phyloP scores from a whole-genome alignment of 1,140 invertebrate genomes.

The Pogonognathellus flavescens region DNA sequence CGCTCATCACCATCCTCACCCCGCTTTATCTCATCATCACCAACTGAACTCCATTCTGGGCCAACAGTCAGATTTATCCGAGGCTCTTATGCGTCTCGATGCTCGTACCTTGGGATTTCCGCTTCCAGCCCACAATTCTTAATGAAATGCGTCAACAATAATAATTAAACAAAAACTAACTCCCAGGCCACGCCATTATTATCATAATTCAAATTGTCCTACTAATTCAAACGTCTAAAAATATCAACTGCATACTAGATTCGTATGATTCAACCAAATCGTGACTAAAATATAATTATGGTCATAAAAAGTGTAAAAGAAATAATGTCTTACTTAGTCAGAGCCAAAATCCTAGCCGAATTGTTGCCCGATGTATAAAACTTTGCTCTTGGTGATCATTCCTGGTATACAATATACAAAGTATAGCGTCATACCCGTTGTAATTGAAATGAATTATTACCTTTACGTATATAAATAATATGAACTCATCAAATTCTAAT shows the following conservation, averaged over 20 bases:
- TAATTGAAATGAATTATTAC: constrained; percentile 21
- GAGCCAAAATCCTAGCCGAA: constrained; percentile 29
- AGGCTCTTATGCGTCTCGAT: constrained; percentile 64
- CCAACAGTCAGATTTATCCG: constrained; percentile 63
- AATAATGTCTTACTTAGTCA: constrained; percentile 4
- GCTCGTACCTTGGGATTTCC: constrained; percentile 64
- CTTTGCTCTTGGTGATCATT: constrained; percentile 33
- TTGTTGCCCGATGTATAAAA: constrained; percentile 44
- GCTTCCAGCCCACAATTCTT: constrained; percentile 66
- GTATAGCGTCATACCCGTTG: constrained; percentile 27
- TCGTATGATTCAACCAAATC: constrained; percentile 14
- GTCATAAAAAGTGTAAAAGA: background rate
- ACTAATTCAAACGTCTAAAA: background rate
- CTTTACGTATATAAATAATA: background rate
- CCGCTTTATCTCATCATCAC: constrained; percentile 61
- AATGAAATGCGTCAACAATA: constrained; percentile 44
- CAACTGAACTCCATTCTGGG: constrained; percentile 61
- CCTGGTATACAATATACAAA: constrained; percentile 44
- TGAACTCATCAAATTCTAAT: constrained; percentile 10
- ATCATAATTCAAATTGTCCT: no score
- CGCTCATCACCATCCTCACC: constrained; percentile 56
- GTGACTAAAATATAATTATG: background rate
- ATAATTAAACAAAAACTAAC: constrained; percentile 7
- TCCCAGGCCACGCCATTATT: constrained; percentile 1
- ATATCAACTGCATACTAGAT: background rate